Percentiles rank a stretch among this genome's conserved stretches.
phyloP scores from a whole-genome alignment of 2,113 vertebrate genomes.

The Bungarus multicinctus region DNA sequence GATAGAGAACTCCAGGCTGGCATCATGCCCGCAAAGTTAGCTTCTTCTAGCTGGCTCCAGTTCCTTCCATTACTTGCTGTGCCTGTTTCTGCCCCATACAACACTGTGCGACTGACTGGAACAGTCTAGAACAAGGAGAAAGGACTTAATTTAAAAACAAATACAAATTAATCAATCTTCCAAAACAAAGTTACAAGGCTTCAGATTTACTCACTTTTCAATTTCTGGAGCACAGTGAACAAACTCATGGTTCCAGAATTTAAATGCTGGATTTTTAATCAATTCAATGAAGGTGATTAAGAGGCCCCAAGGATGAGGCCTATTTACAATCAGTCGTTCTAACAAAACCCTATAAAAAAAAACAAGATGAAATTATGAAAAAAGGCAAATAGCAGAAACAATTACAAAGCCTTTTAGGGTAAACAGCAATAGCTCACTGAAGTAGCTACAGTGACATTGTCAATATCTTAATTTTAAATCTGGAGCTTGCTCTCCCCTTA shows the following conservation, averaged over 20 bases:
- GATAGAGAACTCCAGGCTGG: conserved; percentile 49
- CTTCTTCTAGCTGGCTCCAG: conserved; percentile 89
- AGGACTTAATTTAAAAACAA: neutral
- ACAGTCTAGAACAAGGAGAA: conserved; percentile 77
- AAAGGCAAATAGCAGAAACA: neutral
- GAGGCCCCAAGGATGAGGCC: conserved; percentile 98
- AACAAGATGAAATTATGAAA: neutral
- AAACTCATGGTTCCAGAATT: conserved; percentile 99
- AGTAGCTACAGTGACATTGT: neutral
- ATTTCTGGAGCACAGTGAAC: conserved; percentile 99
- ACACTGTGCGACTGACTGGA: conserved; percentile 98
- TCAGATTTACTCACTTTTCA: conserved; percentile 86
- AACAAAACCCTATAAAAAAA: conserved; percentile 83
- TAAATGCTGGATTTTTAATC: conserved; percentile 99
- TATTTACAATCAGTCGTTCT: conserved; percentile 98
- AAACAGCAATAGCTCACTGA: neutral
- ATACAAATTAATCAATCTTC: neutral
- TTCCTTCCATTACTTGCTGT: conserved; percentile 99
- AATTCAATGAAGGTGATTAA: conserved; percentile 99
- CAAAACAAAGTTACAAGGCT: neutral
- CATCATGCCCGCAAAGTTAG: conserved; percentile 20
- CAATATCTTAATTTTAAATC: neutral
- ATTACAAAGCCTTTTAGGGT: neutral
- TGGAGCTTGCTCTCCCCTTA: neutral
- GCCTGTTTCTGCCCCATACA: conserved; percentile 99